A percentile compares a stretch with the other conserved stretches of the same genome.
Evolutionary conservation across 2,888 invertebrate species (phyloP).

Genomic region (Tillus elongatus): DNA sequence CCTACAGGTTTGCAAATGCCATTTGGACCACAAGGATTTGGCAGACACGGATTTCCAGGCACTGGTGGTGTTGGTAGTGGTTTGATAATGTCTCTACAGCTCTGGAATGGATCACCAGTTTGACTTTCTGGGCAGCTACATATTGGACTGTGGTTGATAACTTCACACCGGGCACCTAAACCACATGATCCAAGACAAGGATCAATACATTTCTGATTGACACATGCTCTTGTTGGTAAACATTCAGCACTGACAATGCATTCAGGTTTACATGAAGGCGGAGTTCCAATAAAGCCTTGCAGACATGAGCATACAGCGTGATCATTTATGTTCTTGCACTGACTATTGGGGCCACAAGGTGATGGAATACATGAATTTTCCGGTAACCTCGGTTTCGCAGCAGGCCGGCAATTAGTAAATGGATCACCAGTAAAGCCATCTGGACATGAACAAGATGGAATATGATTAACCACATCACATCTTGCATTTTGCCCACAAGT

Average conservation of each 20-base stretch:
- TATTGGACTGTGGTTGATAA: conserved; percentile 47
- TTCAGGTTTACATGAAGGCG: conserved; percentile 49
- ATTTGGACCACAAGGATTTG: conserved; percentile 77
- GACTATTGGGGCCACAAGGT: conserved; percentile 49
- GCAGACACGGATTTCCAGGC: conserved; percentile 56
- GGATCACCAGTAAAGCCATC: conserved; percentile 58
- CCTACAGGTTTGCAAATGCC: conserved; percentile 60
- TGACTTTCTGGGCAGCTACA: conserved; percentile 49
- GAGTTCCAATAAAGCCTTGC: conserved; percentile 45
- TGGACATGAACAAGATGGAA: conserved; percentile 62
- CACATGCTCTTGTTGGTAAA: conserved; percentile 43
- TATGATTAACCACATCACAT: conserved; percentile 64
- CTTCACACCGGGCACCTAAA: conserved; percentile 45
- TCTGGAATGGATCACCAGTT: conserved; percentile 71
- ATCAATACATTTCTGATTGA: conserved; percentile 48
- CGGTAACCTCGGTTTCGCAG: conserved; percentile 24
- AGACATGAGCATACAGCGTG: conserved; percentile 47
- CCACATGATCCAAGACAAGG: conserved; percentile 51
- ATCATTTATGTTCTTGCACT: conserved; percentile 45
- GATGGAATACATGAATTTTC: conserved; percentile 43
- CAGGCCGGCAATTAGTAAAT: conserved; percentile 31
- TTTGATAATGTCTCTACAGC: conserved; percentile 53
- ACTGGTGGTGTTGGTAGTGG: conserved; percentile 34
- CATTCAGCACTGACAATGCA: conserved; percentile 48
- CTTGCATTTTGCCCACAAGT: conserved; percentile 62